Percentiles rank a stretch among this genome's conserved stretches.
phyloP scores from a whole-genome alignment of 2,888 invertebrate species.

The Petrolisthes cinctipes region DNA sequence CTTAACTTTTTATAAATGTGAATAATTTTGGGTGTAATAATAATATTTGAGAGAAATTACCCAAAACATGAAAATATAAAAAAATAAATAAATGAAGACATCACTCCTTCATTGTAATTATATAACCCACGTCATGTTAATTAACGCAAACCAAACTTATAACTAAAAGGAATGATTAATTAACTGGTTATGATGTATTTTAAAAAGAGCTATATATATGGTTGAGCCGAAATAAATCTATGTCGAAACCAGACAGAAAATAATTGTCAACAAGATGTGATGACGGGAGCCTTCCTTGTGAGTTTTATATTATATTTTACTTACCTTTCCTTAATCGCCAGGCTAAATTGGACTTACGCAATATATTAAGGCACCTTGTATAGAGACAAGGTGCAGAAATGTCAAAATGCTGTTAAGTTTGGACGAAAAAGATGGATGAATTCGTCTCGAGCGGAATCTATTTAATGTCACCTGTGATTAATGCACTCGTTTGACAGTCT shows the following conservation, averaged over 20 bases:
- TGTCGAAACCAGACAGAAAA: background rate
- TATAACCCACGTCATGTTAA: too few species aligned
- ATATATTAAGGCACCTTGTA: background rate
- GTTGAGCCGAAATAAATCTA: background rate
- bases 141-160: too few species aligned
- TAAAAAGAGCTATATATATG: background rate
- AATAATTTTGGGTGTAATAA: too few species aligned
- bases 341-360: background rate
- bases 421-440: background rate
- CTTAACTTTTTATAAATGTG: too few species aligned
- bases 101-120: too few species aligned
- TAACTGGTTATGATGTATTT: background rate
- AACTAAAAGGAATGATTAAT: too few species aligned
- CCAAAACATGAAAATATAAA: too few species aligned
- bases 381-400: background rate
- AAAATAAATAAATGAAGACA: too few species aligned
- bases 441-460: background rate
- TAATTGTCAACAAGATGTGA: conserved; percentile 18
- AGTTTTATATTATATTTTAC: background rate
- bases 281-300: conserved; percentile 9
- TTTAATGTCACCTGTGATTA: background rate
- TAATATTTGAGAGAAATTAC: too few species aligned
- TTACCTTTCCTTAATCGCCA: background rate
- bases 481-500: background rate
- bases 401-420: background rate